A percentile compares a stretch with the other conserved stretches of the same genome.
Conservation (phyloP, 2,113 vertebrate genomes). For the Indicator maculatus region DNA sequence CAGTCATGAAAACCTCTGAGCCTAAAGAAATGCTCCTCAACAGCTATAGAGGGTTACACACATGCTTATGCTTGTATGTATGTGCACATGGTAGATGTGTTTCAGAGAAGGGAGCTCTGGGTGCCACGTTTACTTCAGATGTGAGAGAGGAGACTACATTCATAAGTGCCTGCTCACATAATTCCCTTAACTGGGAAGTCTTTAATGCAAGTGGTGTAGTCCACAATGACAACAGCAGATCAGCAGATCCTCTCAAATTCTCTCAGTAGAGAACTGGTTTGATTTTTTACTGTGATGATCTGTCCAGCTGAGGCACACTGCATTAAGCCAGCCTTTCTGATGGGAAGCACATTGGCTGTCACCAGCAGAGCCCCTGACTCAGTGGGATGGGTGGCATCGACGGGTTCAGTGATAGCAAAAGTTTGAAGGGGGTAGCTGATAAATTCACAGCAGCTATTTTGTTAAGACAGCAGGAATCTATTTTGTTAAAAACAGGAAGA, state of each 20-base stretch:
- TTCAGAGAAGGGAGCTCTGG: background rate
- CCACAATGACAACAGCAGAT: background rate
- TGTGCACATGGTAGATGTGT: background rate
- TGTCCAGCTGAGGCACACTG: background rate
- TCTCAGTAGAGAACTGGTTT: background rate
- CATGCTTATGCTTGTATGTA: background rate
- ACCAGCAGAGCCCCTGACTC: background rate
- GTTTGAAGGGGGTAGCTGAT: background rate
- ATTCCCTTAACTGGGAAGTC: background rate
- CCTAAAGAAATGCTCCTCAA: background rate
- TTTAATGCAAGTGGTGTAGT: background rate
- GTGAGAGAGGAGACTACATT: background rate
- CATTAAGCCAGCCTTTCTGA: background rate
- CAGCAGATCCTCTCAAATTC: background rate
- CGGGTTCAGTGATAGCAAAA: rapidly evolving
- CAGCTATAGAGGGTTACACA: background rate
- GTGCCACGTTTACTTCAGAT: background rate
- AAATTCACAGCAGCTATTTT: background rate
- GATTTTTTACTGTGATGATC: background rate
- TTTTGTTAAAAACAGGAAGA: background rate
- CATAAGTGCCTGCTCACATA: background rate
- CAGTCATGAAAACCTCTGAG: background rate
- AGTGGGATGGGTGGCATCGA: background rate
- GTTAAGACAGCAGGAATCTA: background rate
- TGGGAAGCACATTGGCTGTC: background rate